These are phyloP conservation scores for Chaetops frenatus DNA, from an alignment of 2,113 vertebrate species.

Conservation along the genomic window DNA sequence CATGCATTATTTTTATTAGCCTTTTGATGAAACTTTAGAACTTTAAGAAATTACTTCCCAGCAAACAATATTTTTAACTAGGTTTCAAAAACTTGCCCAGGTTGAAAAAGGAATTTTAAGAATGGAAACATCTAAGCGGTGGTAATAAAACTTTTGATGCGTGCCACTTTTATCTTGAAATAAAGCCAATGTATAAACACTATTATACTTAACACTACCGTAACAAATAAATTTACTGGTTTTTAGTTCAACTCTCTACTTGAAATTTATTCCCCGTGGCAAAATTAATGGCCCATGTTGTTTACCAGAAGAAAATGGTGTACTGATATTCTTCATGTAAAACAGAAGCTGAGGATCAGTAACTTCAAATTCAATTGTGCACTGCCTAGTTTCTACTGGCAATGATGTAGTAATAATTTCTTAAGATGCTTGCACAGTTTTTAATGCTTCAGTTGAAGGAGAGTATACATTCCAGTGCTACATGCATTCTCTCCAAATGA, in stretches of 20 bases:
- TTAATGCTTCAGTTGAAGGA: not conserved
- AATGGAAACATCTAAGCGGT: not conserved
- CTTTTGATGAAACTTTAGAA: not conserved
- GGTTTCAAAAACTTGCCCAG: not conserved
- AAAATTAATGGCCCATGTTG: not conserved
- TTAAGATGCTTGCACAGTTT: not conserved
- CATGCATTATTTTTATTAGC: not conserved
- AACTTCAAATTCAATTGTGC: not conserved
- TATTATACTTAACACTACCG: not conserved
- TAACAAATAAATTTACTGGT: not conserved
- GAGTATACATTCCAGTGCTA: not conserved
- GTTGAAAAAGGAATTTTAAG: not conserved
- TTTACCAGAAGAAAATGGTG: not conserved
- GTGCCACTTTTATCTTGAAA: not conserved
- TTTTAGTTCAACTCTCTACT: not conserved
- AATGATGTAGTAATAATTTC: not conserved
- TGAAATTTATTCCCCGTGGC: not conserved
- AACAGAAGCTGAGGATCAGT: not conserved
- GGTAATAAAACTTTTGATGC: not conserved
- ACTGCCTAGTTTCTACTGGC: not conserved
- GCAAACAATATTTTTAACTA: not conserved
- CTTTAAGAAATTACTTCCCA: not conserved
- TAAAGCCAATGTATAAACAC: not conserved
- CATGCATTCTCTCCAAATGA: fast-evolving
- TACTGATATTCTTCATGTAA: not conserved